Conservation (phyloP, 2,113 vertebrate species). For the Lagenorhynchus albirostris region DNA sequence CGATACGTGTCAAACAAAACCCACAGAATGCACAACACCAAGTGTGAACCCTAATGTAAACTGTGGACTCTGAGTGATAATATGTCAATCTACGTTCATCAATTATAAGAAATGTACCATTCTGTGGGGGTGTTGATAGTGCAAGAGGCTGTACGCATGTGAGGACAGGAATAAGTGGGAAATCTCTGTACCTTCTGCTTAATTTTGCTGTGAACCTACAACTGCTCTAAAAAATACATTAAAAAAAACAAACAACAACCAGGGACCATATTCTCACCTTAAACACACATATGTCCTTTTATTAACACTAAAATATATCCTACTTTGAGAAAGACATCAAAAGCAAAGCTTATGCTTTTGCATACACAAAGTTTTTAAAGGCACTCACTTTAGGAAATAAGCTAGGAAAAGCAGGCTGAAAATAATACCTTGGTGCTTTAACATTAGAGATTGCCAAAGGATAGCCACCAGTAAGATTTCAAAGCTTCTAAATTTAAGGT, state of each 20-base stretch:
- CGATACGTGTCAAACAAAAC: conserved; percentile 34
- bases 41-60: not conserved
- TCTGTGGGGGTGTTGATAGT: not conserved
- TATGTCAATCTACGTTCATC: not conserved
- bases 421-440: not conserved
- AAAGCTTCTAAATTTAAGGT: conserved; percentile 23
- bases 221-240: conserved; percentile 12
- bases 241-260: not conserved
- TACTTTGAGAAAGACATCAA: conserved; percentile 34
- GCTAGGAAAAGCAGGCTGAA: not conserved
- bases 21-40: not conserved
- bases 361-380: not conserved
- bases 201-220: conserved; percentile 33
- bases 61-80: not conserved
- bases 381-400: conserved; percentile 39
- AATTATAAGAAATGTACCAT: not conserved
- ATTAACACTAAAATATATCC: conserved; percentile 33
- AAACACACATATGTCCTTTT: conserved; percentile 10
- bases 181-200: not conserved
- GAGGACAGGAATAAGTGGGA: not conserved
- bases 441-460: not conserved
- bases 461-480: not conserved
- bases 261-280: conserved; percentile 10
- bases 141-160: not conserved
- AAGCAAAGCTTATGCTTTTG: conserved; percentile 19